Percentiles rank a stretch among this genome's conserved stretches.
These are phyloP conservation scores for Ectropis grisescens DNA, from an alignment of 1,140 invertebrate genomes.

Conservation along the genomic window DNA sequence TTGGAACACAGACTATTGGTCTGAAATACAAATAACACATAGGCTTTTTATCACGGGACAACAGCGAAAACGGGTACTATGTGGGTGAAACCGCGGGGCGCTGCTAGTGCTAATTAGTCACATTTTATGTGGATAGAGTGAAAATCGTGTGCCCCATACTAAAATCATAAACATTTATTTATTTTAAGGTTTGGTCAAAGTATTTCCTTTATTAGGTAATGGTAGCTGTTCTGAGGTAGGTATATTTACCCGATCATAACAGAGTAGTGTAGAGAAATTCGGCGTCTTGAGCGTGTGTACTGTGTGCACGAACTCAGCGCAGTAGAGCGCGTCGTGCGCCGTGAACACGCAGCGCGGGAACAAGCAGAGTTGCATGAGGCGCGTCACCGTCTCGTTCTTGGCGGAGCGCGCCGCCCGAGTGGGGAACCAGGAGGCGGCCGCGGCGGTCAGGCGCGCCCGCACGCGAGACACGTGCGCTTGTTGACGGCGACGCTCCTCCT, in stretches of 20 bases:
- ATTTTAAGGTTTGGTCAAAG: too few relatives aligned
- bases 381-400: constrained; percentile 96
- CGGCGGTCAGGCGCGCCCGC: constrained; percentile 76
- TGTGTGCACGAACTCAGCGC: constrained; percentile 96
- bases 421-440: constrained; percentile 95
- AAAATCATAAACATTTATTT: too few relatives aligned
- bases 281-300: constrained; percentile 96
- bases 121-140: too few relatives aligned
- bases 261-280: constrained; percentile 97
- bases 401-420: constrained; percentile 87
- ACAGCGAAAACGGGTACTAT: too few relatives aligned
- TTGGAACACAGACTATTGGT: too few relatives aligned
- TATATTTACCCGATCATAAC: constrained; percentile 98
- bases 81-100: too few relatives aligned
- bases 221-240: too few relatives aligned
- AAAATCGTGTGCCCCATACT: too few relatives aligned
- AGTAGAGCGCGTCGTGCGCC: constrained; percentile 95
- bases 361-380: constrained; percentile 95
- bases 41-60: too few relatives aligned
- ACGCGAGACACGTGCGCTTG: constrained; percentile 93
- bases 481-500: constrained; percentile 94
- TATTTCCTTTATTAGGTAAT: too few relatives aligned
- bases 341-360: constrained; percentile 95
- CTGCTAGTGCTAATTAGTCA: too few relatives aligned
- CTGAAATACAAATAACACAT: too few relatives aligned